Base-by-base conservation (phyloP, 2,797 vertebrate genomes). In the Hydrocynus forskahlii region DNA sequence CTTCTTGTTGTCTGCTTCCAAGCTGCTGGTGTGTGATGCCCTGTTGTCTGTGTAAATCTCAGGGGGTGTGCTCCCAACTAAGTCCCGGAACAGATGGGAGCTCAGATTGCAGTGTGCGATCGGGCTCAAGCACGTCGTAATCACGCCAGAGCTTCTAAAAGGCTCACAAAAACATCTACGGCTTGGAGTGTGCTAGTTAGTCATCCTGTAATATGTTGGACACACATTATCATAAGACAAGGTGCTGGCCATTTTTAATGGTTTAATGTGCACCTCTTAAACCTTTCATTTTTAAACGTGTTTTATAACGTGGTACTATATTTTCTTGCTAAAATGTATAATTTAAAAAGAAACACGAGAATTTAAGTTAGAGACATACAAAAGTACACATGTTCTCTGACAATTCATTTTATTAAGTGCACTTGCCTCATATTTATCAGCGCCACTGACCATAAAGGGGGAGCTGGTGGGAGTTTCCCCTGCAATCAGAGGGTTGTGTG, bases 111-210 rank as follows among this genome's bases (percentile, higher is more conserved):
- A 16, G n/a, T 78, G 74, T 7, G 76, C 52, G 19, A 67, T 72
- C 7, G 38, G 35, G 73, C 59, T 86, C 79, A 81, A 88, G 82
- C 84, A 87, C 86, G 88, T 90, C 85, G 62, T 59, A 64, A 23
- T 83, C 80, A 86, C 67, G 48, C 87, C 88, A 92, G 80, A 92
- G 88, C 88, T 84, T 84, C 88, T 86, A 87, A 87, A 89, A 66
- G 85, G 63, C 64, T 88, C 50, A 52, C 60, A 67, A 70, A 87
- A 83, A 88, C 38, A 79, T 3, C 84, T 76, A 88, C 68, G 79
- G 54, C 62, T 55, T 60, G 19, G 68, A 80, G 59, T 48, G 21
- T 48, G 21, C 17, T 64, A 62, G 66, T 2, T 21, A 72, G 79
- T 23, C 40, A 43, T 38, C 16, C 16, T n/a, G 38, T 16, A 67